phyloP scores from a whole-genome alignment of 1,140 invertebrate species.

The Lycorma delicatula region DNA sequence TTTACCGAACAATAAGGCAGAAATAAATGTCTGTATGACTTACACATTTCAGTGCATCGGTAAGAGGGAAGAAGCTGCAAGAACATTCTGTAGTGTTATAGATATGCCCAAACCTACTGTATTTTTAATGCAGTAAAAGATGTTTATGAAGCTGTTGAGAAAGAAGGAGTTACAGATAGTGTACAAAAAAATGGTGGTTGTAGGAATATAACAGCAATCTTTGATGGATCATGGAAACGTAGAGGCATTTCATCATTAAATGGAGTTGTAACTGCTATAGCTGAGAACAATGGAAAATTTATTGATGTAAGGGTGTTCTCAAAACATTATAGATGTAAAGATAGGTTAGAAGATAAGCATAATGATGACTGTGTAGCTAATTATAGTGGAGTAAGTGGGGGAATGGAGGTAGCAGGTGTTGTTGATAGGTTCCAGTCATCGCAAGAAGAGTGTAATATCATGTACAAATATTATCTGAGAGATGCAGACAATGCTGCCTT shows the following conservation, averaged over 20 bases:
- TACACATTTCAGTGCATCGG: too few relatives aligned
- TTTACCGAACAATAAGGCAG: too few relatives aligned
- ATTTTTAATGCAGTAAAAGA: too few relatives aligned
- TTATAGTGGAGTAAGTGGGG: slow-evolving; percentile 23
- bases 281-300: not conserved
- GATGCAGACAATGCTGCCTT: too few relatives aligned
- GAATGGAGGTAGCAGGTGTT: slow-evolving; percentile 20
- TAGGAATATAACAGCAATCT: not conserved
- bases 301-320: not conserved
- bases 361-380: slow-evolving; percentile 21
- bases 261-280: slow-evolving; percentile 1
- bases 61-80: not conserved
- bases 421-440: not conserved
- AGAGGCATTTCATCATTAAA: slow-evolving; percentile 5
- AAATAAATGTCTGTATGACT: too few relatives aligned
- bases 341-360: slow-evolving; percentile 3
- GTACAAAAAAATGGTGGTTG: not conserved
- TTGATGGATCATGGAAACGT: not conserved
- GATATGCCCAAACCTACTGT: too few relatives aligned
- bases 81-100: slow-evolving; percentile 2
- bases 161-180: not conserved
- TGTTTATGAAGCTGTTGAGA: too few relatives aligned
- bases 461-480: too few relatives aligned
- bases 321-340: slow-evolving; percentile 10
- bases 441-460: too few relatives aligned